Percentiles rank a stretch among this genome's conserved stretches.
Conservation (phyloP, 2,888 invertebrate genomes). For the Microchrysa polita region DNA sequence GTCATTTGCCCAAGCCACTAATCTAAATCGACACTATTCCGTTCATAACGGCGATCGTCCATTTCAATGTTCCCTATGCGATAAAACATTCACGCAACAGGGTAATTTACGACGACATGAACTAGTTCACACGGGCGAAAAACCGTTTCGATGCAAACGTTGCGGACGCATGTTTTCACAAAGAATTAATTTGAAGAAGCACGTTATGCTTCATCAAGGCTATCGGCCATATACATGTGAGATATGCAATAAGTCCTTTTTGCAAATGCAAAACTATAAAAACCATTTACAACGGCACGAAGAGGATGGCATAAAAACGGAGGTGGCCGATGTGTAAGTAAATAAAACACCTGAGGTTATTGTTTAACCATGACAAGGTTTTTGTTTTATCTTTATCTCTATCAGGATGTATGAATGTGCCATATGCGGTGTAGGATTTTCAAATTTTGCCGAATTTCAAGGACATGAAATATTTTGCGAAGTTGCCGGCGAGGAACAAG, state of each 20-base stretch:
- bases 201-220: conserved; percentile 62
- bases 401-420: conserved; percentile 61
- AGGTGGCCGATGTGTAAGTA: conserved; percentile 45
- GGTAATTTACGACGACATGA: conserved; percentile 63
- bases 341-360: background rate
- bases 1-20: conserved; percentile 62
- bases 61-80: conserved; percentile 61
- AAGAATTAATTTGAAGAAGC: conserved; percentile 63
- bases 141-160: conserved; percentile 62
- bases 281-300: conserved; percentile 56
- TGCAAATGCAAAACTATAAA: conserved; percentile 61
- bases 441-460: conserved; percentile 61
- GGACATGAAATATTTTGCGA: conserved; percentile 60
- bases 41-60: conserved; percentile 63
- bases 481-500: conserved; percentile 47
- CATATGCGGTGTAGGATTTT: conserved; percentile 60
- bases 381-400: conserved; percentile 39
- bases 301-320: conserved; percentile 21
- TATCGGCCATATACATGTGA: conserved; percentile 61
- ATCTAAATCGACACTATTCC: conserved; percentile 61
- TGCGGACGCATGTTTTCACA: conserved; percentile 63
- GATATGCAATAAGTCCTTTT: conserved; percentile 62
- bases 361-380: background rate
- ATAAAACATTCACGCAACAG: conserved; percentile 63
- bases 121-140: conserved; percentile 63